Conservation (phyloP, 2,888 invertebrate genomes). For the Orthosia gracilis region DNA sequence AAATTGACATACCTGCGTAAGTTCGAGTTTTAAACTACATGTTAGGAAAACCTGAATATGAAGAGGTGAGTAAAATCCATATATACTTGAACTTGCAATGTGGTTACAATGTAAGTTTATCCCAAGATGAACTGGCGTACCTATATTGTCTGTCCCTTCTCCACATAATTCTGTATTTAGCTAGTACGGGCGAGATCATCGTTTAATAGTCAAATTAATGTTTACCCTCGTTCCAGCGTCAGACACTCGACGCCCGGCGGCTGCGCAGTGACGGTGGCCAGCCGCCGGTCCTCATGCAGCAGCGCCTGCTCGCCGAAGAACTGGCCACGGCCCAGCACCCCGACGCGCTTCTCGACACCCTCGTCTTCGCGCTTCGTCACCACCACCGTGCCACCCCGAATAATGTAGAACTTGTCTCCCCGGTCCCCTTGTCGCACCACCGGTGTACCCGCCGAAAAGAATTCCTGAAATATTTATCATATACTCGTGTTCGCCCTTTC, state of each 20-base stretch:
- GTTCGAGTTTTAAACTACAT: neutral
- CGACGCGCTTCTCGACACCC: slow-evolving; percentile 92
- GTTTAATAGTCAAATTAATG: neutral
- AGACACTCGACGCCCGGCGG: slow-evolving; percentile 96
- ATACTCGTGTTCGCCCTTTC: neutral
- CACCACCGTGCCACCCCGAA: slow-evolving; percentile 95
- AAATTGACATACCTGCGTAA: neutral
- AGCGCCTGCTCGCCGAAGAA: slow-evolving; percentile 98
- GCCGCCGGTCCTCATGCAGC: slow-evolving; percentile 95
- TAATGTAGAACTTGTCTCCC: slow-evolving; percentile 97
- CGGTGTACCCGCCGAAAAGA: slow-evolving; percentile 94
- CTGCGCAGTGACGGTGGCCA: slow-evolving; percentile 97
- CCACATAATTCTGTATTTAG: neutral
- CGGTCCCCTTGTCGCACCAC: slow-evolving; percentile 96
- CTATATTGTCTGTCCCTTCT: too few species aligned
- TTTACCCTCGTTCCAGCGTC: slow-evolving; percentile 95
- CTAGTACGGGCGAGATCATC: neutral
- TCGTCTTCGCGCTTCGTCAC: slow-evolving; percentile 93
- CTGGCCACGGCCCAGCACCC: slow-evolving; percentile 94
- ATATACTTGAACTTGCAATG: neutral
- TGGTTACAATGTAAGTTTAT: neutral
- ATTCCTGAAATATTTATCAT: slow-evolving; percentile 90
- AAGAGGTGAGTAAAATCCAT: neutral
- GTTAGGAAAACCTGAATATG: neutral
- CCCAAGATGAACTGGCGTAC: too few species aligned